A percentile compares a stretch with the other conserved stretches of the same genome.
phyloP scores from a whole-genome alignment of 2,113 vertebrate genomes.

The Gobius niger region DNA sequence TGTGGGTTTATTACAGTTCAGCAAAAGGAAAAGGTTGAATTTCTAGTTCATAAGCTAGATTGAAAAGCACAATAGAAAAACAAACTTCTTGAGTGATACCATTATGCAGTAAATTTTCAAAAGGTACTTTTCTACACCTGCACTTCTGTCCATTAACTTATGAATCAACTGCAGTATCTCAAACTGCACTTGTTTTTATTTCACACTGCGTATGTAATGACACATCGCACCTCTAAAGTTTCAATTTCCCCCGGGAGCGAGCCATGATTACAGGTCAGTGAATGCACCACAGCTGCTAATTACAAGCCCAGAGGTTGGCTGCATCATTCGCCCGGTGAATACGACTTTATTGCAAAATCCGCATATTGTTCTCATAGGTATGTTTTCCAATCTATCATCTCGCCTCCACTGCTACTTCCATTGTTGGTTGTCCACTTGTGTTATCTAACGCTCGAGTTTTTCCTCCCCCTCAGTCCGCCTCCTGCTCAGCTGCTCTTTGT shows the following conservation, averaged over 20 bases:
- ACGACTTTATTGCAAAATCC: constrained; percentile 34
- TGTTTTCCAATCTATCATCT: constrained; percentile 55
- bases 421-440: constrained; percentile 56
- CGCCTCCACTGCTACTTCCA: constrained; percentile 62
- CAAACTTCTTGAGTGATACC: too few species aligned
- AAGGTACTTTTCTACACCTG: too few species aligned
- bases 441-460: constrained; percentile 65
- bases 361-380: constrained; percentile 45
- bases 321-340: constrained; percentile 40
- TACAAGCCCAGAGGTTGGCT: constrained; percentile 36
- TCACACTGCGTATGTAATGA: constrained; percentile 43
- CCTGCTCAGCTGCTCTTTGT: constrained; percentile 69
- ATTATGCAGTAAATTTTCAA: too few species aligned
- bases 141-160: constrained; percentile 23
- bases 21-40: too few species aligned
- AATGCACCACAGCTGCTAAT: constrained; percentile 46
- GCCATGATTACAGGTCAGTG: constrained; percentile 50
- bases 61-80: too few species aligned
- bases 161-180: constrained; percentile 52
- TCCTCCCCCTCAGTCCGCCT: constrained; percentile 62
- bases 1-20: too few species aligned
- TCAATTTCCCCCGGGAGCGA: constrained; percentile 30
- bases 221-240: constrained; percentile 44
- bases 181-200: constrained; percentile 20
- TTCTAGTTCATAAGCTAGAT: too few species aligned